phyloP scores from a whole-genome alignment of 2,113 vertebrate species.

The Pelecanoides urinatrix region DNA sequence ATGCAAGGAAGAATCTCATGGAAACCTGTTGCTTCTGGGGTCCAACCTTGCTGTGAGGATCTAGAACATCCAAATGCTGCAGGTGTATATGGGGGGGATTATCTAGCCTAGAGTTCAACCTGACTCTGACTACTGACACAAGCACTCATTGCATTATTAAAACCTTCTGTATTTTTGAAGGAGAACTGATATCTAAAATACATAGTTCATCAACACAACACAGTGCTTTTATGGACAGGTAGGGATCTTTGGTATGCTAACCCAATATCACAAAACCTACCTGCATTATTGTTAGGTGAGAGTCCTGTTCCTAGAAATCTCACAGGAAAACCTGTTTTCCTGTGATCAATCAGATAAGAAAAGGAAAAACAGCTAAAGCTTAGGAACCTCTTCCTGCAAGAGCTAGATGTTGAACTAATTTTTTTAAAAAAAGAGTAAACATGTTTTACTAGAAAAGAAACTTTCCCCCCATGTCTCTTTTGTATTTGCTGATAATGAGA shows the following conservation, averaged over 20 bases:
- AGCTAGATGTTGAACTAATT: not conserved
- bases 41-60: not conserved
- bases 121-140: not conserved
- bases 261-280: not conserved
- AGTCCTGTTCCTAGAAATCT: not conserved
- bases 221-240: not conserved
- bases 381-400: not conserved
- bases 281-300: not conserved
- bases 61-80: not conserved
- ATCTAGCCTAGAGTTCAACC: not conserved
- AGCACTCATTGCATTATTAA: not conserved
- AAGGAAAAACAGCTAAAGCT: not conserved
- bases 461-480: not conserved
- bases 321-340: not conserved
- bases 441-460: not conserved
- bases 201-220: rapidly evolving
- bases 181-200: not conserved
- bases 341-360: not conserved
- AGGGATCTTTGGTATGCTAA: not conserved
- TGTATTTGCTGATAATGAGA: rapidly evolving
- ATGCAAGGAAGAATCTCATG: not conserved
- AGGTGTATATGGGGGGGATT: not conserved
- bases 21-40: not conserved
- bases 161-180: not conserved
- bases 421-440: not conserved